Conservation (phyloP, 2,797 vertebrate genomes). For the Rhabdomys pumilio region DNA sequence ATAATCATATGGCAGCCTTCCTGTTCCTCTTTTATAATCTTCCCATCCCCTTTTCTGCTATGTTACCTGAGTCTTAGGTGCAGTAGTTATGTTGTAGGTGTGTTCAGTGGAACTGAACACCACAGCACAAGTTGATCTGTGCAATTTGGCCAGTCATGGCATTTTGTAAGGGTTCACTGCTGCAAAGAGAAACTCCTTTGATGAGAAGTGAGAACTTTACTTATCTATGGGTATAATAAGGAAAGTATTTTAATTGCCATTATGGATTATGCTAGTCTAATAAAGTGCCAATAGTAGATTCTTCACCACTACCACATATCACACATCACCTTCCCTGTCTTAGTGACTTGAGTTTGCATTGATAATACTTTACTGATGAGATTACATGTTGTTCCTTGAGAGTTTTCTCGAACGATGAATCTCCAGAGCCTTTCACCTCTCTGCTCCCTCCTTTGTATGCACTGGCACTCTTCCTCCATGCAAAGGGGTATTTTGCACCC, state of each 20-base stretch:
- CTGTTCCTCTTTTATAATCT: background rate
- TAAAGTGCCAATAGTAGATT: background rate
- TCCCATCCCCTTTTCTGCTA: background rate
- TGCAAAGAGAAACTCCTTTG: background rate
- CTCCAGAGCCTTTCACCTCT: background rate
- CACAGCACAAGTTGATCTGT: background rate
- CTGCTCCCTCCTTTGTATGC: background rate
- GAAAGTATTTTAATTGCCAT: background rate
- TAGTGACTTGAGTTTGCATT: background rate
- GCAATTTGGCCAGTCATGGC: background rate
- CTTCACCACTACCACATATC: background rate
- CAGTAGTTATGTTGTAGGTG: background rate
- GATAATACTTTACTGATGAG: background rate
- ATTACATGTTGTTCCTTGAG: background rate
- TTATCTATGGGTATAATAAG: background rate
- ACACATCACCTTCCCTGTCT: background rate
- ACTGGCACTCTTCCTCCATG: background rate
- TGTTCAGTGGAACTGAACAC: background rate
- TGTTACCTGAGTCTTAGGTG: background rate
- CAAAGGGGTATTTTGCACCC: background rate
- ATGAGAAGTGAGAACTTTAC: background rate
- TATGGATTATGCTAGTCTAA: background rate
- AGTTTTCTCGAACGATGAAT: background rate
- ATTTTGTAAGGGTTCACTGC: background rate
- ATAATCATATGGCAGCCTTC: background rate